Base-by-base conservation (phyloP, 2,113 vertebrate genomes). In the Atractosteus spatula region DNA sequence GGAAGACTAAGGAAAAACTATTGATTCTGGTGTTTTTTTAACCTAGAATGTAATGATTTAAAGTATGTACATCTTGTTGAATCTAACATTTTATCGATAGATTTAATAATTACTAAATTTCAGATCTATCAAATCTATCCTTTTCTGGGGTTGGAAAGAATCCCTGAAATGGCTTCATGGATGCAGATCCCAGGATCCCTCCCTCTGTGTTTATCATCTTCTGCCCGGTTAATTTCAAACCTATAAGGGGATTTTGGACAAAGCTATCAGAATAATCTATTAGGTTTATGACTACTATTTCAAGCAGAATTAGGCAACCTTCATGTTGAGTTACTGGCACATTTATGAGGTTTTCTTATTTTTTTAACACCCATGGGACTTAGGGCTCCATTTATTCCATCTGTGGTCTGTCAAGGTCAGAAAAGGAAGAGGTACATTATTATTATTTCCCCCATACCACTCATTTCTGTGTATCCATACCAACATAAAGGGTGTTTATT, bases 231-330 rank as follows among this genome's bases (percentile, higher is more conserved):
- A 65, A 67, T 75, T 72, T 68, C 11, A 67, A 68, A 66, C 67
- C 61, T 65, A 55, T 73, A 78, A 78, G 42, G 51, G 14, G 69
- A 70, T 16, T 70, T n/a, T 64, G 63, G 71, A 72, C 69, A 75
- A 77, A 70, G 70, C 59, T 54, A 71, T 64, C 47, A 61, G 65
- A 69, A 68, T 78, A 79, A 79, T 77, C 76, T 71, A 12, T 77
- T 78, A 66, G 70, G 47, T 47, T 55, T 73, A 13, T 44, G 41
- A n/a, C 29, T 41, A 4, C 41, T 61, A 42, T 67, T 64, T 59
- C 66, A 68, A 41, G 62, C 41, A 56, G 66, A 71, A 66, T 7
- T 43, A 29, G 44, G 61, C 54, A 63, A 42, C 42, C 45, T 16
- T 29, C n/a, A 54, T 68, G 45, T 68, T 68, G 66, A 17, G n/a